Evolutionary conservation across 2,113 vertebrate genomes (phyloP), one percentile per base, ranked within the genome.

Genomic region (Halichoerus grypus): DNA sequence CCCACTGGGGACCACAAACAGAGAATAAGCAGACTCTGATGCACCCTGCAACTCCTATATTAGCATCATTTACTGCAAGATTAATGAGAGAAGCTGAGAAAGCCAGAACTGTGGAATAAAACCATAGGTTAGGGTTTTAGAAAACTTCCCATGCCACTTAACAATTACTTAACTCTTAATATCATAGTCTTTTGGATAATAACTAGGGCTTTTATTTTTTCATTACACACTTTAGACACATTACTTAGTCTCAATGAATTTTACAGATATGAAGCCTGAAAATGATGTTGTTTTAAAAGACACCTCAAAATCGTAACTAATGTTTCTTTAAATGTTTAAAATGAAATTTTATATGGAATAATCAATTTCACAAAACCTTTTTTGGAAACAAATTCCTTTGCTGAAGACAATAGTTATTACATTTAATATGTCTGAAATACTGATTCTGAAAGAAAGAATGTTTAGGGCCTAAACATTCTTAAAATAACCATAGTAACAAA

Each of bases 11-110:
- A 98, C 91, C 94, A 88, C 96, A 98, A 94, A 96, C 97, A 91
- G 98, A 97, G 97, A 96, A 67, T 63, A 94, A 97, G 93, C 97
- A 97, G 97, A 96, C n/a, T 95, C 46, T 4, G 7, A 74, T 67
- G 77, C 81, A 77, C 96, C 96, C 97, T 55, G 85, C 82, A 79
- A 96, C 67, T 96, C 63, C 82, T 74, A 36, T 91, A 71, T 97
- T 97, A 96, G 93, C 92, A 96, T 95, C 97, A 97, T 97, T 98
- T 97, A 87, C 91, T 61, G 67, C 67, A 97, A 95, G 98, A 98
- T 98, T 98, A 95, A 98, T 98, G 96, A 98, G 67, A 81, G 91
- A 93, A 92, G 96, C 95, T 93, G 93, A 96, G 94, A 88, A 83
- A 96, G 80, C 65, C 93, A 94, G 88, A 94, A 96, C 72, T 85